A percentile compares a stretch with the other conserved stretches of the same genome.
phyloP scores from a whole-genome alignment of 2,113 vertebrate species.

The Alectura lathami region DNA sequence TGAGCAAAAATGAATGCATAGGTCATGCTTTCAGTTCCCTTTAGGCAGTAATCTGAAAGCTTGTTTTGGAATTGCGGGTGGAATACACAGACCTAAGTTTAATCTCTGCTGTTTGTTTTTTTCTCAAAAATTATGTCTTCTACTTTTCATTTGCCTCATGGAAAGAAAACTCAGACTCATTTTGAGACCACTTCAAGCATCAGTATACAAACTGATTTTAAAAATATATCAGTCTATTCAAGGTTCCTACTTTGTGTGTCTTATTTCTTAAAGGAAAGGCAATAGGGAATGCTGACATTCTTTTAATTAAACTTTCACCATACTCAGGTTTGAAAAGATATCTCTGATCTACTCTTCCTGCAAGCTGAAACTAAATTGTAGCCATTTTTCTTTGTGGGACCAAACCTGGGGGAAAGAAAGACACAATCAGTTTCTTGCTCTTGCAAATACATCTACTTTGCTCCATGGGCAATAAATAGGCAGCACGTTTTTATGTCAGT shows the following conservation, averaged over 20 bases:
- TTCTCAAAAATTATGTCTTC: not conserved
- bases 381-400: not conserved
- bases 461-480: not conserved
- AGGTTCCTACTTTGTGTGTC: not conserved
- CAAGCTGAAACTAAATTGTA: not conserved
- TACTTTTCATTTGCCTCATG: not conserved
- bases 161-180: not conserved
- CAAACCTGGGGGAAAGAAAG: not conserved
- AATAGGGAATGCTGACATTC: not conserved
- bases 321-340: not conserved
- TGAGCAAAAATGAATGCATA: slow-evolving; percentile 22
- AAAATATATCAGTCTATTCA: not conserved
- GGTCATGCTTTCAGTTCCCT: slow-evolving; percentile 14
- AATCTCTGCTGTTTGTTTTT: slow-evolving; percentile 24
- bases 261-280: not conserved
- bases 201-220: not conserved
- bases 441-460: not conserved
- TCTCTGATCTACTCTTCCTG: not conserved
- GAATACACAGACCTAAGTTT: not conserved
- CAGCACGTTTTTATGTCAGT: not conserved
- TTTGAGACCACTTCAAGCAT: not conserved
- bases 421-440: not conserved
- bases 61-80: slow-evolving; percentile 31
- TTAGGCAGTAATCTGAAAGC: slow-evolving; percentile 19
- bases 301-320: not conserved